These are phyloP conservation scores for Sebastolobus alascanus DNA, from an alignment of 2,797 vertebrate genomes.

Conservation along the genomic window DNA sequence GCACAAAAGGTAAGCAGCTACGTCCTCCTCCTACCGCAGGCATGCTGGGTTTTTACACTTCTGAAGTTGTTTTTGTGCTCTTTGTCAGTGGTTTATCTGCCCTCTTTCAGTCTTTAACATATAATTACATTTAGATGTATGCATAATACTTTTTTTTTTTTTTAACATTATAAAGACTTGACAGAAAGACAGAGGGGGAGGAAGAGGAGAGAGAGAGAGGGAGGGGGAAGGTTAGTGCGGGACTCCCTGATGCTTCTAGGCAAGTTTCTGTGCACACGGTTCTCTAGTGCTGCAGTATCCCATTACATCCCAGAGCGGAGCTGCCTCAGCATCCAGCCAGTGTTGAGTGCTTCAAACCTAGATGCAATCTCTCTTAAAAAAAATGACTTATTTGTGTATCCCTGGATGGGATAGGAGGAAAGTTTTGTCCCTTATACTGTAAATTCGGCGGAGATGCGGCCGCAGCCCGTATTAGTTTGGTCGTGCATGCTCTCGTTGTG, in stretches of 20 bases:
- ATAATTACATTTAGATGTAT: background rate
- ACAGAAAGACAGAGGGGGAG: slow-evolving; percentile 37
- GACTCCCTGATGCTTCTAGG: slow-evolving; percentile 84
- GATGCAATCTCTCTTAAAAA: slow-evolving; percentile 17
- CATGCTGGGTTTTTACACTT: slow-evolving; percentile 47
- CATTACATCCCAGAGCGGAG: slow-evolving; percentile 75
- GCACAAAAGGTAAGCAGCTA: slow-evolving; percentile 75
- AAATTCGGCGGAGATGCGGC: slow-evolving; percentile 21
- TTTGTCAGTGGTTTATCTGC: slow-evolving; percentile 1
- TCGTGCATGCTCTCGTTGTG: slow-evolving; percentile 34
- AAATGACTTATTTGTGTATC: slow-evolving; percentile 1
- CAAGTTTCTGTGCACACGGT: slow-evolving; percentile 86
- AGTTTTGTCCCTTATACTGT: slow-evolving; percentile 35
- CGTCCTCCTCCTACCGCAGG: slow-evolving; percentile 22
- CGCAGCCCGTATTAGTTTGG: slow-evolving; percentile 36
- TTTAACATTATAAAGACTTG: slow-evolving; percentile 39
- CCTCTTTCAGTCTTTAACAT: background rate
- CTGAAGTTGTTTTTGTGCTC: slow-evolving; percentile 54
- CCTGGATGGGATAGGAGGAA: slow-evolving; percentile 29
- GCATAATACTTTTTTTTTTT: background rate
- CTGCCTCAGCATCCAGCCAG: slow-evolving; percentile 74
- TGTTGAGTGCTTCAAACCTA: slow-evolving; percentile 34
- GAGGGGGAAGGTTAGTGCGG: slow-evolving; percentile 75
- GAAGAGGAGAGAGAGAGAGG: slow-evolving; percentile 37
- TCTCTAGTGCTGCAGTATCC: slow-evolving; percentile 86